Evolutionary conservation across 2,888 invertebrate species (phyloP).

Genomic region (Caenorhabditis panamensis): DNA sequence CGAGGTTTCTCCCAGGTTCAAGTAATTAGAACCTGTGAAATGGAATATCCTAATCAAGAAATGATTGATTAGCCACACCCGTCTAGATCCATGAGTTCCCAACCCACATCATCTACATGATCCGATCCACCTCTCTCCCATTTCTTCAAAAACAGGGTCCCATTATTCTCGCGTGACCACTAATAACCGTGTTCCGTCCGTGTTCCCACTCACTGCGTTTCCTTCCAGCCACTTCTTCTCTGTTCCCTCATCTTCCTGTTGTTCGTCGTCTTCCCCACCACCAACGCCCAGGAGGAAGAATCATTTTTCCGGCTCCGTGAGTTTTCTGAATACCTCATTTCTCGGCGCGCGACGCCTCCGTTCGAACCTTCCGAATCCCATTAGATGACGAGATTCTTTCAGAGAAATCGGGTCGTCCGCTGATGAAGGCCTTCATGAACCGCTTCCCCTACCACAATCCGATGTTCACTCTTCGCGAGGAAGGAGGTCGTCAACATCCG

Average conservation of each 20-base stretch:
- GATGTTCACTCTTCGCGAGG: slow-evolving; percentile 56
- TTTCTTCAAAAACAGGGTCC: neutral
- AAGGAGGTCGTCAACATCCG: slow-evolving; percentile 47
- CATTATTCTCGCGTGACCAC: slow-evolving; percentile 52
- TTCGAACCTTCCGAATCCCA: slow-evolving; percentile 3
- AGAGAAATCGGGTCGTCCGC: slow-evolving; percentile 56
- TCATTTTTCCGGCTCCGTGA: slow-evolving; percentile 61
- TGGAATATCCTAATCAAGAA: too few species aligned
- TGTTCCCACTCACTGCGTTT: slow-evolving; percentile 2
- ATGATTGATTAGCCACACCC: too few species aligned
- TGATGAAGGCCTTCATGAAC: slow-evolving; percentile 59
- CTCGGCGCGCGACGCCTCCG: neutral
- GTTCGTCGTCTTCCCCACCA: slow-evolving; percentile 33
- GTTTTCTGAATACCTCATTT: slow-evolving; percentile 29
- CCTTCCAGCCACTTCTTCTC: slow-evolving; percentile 35
- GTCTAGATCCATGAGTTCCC: too few species aligned
- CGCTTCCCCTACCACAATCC: slow-evolving; percentile 63
- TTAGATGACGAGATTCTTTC: slow-evolving; percentile 23
- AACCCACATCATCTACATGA: neutral
- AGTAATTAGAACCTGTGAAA: too few species aligned
- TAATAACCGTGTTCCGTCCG: slow-evolving; percentile 50
- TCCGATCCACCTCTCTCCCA: neutral
- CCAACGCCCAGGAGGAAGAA: slow-evolving; percentile 36
- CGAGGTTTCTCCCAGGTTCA: too few species aligned
- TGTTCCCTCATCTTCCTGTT: slow-evolving; percentile 50